Evolutionary conservation across 30 jellyfish, hydroid and myxozoan species (phyloP).

Genomic region (Hydractinia symbiolongicarpus): DNA sequence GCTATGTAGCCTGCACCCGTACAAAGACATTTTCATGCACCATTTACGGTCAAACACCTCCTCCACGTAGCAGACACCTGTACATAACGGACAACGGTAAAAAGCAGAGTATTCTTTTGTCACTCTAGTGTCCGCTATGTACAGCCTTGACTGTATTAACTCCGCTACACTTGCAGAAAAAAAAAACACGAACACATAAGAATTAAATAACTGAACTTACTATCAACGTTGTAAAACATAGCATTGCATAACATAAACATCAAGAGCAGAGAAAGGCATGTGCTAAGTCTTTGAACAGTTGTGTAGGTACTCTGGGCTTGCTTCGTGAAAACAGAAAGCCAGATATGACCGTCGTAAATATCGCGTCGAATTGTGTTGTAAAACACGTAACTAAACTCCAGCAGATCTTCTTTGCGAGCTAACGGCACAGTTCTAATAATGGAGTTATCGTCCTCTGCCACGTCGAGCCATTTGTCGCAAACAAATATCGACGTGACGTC

Average conservation of each 20-base stretch:
- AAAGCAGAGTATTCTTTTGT: too few relatives aligned
- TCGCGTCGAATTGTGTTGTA: constrained; percentile 69
- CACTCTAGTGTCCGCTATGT: too few relatives aligned
- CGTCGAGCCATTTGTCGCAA: constrained; percentile 87
- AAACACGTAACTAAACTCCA: constrained; percentile 67
- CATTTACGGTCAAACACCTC: too few relatives aligned
- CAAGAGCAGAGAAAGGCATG: constrained; percentile 61
- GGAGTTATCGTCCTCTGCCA: constrained; percentile 85
- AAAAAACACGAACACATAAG: too few relatives aligned
- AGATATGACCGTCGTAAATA: constrained; percentile 82
- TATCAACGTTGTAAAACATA: constrained; percentile 66
- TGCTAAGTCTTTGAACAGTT: constrained; percentile 74
- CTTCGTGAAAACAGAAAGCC: constrained; percentile 83
- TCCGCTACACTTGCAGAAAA: too few relatives aligned
- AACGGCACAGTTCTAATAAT: constrained; percentile 51
- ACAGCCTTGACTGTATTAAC: too few relatives aligned
- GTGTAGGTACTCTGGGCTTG: constrained; percentile 86
- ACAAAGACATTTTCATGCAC: too few relatives aligned
- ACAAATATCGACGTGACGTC: constrained; percentile 64
- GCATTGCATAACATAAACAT: constrained; percentile 89
- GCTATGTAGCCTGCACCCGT: too few relatives aligned
- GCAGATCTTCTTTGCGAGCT: constrained; percentile 60
- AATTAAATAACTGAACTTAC: too few relatives aligned
- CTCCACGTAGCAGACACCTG: too few relatives aligned
- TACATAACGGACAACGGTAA: too few relatives aligned